Evolutionary conservation across 2,113 vertebrate genomes (phyloP).

Genomic region (Pterophyllum scalare): DNA sequence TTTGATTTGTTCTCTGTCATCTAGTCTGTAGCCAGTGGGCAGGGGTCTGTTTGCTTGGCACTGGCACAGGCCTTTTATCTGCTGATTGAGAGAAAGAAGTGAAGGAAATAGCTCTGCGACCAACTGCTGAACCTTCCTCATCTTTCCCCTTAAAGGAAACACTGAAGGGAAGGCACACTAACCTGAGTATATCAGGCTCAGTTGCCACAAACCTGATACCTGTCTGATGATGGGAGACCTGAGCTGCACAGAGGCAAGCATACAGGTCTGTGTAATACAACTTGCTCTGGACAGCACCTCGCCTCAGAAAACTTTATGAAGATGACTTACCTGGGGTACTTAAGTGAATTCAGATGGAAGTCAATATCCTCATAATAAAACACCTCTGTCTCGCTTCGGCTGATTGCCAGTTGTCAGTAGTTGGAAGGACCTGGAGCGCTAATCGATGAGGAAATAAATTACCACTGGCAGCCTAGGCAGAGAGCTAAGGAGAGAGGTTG

Average conservation of each 20-base stretch:
- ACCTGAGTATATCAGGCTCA: background rate
- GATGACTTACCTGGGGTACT: conserved; percentile 32
- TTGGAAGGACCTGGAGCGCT: conserved; percentile 29
- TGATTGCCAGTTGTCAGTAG: conserved; percentile 50
- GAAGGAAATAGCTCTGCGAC: conserved; percentile 39
- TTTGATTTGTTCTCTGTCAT: conserved; percentile 73
- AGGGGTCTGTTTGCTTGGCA: conserved; percentile 59
- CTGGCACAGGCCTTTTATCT: conserved; percentile 53
- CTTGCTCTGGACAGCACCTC: background rate
- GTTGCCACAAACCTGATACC: background rate
- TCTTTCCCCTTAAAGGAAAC: background rate
- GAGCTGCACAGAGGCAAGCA: background rate
- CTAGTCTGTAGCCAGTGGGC: conserved; percentile 57
- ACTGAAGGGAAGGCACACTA: background rate
- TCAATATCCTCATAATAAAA: conserved; percentile 61
- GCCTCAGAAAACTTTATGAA: background rate
- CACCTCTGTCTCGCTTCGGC: conserved; percentile 46
- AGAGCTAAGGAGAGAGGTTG: conserved; percentile 9
- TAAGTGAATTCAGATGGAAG: conserved; percentile 55
- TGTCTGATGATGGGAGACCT: background rate
- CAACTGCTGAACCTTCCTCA: conserved; percentile 45
- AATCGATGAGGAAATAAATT: conserved; percentile 66
- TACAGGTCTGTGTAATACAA: background rate
- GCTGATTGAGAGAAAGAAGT: conserved; percentile 42
- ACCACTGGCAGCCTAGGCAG: conserved; percentile 25